Percentiles rank a stretch among this genome's conserved stretches.
These are phyloP conservation scores for Halictus quadricinctus DNA, from an alignment of 2,888 invertebrate genomes.

Conservation along the genomic window DNA sequence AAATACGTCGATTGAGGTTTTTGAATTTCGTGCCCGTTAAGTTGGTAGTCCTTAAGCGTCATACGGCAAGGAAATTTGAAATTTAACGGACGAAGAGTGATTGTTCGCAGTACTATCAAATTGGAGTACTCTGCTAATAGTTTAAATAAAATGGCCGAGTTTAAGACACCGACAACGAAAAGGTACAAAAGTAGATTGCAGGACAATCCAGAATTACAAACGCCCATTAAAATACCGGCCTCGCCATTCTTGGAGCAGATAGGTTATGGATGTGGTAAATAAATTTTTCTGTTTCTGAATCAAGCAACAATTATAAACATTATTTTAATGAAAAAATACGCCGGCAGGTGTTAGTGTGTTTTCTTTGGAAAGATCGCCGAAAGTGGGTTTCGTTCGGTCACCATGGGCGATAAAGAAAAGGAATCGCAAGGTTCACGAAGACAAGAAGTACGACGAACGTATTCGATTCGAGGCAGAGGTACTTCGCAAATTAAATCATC, in stretches of 20 bases:
- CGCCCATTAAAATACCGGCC: conserved; percentile 85
- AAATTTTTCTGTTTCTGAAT: background rate
- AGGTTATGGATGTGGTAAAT: conserved; percentile 89
- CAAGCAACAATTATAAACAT: background rate
- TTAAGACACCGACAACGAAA: conserved; percentile 75
- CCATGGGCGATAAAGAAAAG: conserved; percentile 94
- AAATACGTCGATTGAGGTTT: background rate
- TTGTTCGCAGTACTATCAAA: background rate
- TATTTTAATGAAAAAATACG: conserved; percentile 19
- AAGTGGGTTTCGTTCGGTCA: conserved; percentile 87
- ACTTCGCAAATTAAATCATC: conserved; percentile 88
- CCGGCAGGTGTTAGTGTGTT: conserved; percentile 90
- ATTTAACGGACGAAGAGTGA: conserved; percentile 17
- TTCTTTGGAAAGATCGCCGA: conserved; percentile 89
- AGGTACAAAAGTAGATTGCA: conserved; percentile 65
- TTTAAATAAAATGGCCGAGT: conserved; percentile 72
- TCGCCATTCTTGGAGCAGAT: conserved; percentile 89
- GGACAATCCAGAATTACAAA: conserved; percentile 72
- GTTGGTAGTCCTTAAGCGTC: conserved; percentile 28
- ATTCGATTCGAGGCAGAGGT: conserved; percentile 89
- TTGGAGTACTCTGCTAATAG: background rate
- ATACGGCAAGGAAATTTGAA: conserved; percentile 29
- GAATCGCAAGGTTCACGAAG: conserved; percentile 82
- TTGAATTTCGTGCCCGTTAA: background rate
- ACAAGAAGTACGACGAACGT: conserved; percentile 83